Percentiles rank a stretch among this genome's conserved stretches.
Conservation (phyloP, 1,140 invertebrate genomes). For the Trissolcus basalis region DNA sequence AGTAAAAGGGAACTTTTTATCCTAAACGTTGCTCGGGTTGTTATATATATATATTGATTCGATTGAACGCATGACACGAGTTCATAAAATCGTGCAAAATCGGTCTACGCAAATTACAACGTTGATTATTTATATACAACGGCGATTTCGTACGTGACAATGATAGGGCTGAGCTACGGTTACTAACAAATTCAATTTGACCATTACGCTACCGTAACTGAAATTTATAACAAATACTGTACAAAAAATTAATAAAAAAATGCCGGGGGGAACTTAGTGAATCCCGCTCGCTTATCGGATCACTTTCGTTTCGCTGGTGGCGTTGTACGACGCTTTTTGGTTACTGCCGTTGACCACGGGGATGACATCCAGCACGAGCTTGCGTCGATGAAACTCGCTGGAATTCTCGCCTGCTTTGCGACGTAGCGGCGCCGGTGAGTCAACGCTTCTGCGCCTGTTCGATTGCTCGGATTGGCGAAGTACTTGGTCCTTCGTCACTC, state of each 20-base stretch:
- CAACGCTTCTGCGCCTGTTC: slow-evolving; percentile 69
- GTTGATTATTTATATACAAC: slow-evolving; percentile 7
- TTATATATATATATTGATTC: no score
- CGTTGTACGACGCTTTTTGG: slow-evolving; percentile 61
- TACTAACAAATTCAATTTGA: no score
- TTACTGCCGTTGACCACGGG: slow-evolving; percentile 51
- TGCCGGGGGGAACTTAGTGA: slow-evolving; percentile 1
- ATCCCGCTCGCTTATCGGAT: background rate
- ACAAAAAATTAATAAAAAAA: slow-evolving; percentile 18
- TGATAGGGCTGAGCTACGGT: no score
- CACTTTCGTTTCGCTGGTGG: slow-evolving; percentile 30
- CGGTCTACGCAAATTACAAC: slow-evolving; percentile 5
- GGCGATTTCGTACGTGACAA: no score
- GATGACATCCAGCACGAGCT: slow-evolving; percentile 65
- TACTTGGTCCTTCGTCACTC: slow-evolving; percentile 32
- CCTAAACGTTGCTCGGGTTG: no score
- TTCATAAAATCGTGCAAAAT: slow-evolving; percentile 7
- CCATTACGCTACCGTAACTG: no score
- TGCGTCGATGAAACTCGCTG: slow-evolving; percentile 66
- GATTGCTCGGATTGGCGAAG: slow-evolving; percentile 52
- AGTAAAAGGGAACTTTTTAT: no score
- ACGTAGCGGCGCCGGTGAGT: slow-evolving; percentile 59
- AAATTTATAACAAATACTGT: slow-evolving; percentile 40
- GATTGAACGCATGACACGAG: no score
- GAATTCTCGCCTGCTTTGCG: slow-evolving; percentile 61